A percentile compares a stretch with the other conserved stretches of the same genome.
Conservation (phyloP, 2,888 invertebrate species). For the Bruchidius siliquastri region DNA sequence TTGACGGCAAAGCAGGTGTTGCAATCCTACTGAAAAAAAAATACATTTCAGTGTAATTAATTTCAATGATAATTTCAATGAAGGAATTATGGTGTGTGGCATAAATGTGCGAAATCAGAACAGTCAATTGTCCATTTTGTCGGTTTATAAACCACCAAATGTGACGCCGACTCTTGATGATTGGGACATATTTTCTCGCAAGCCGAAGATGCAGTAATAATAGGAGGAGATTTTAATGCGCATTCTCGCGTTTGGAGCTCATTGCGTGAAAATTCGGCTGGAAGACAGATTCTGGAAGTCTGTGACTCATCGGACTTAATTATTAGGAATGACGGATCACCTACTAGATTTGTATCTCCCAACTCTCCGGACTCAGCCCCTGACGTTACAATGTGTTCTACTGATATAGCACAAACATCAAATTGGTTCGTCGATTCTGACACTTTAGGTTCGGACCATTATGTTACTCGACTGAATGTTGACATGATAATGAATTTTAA, state of each 20-base stretch:
- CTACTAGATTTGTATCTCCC: not conserved
- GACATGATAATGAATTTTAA: too few species aligned
- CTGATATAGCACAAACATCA: not conserved
- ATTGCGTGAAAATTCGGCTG: not conserved
- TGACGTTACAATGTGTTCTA: not conserved
- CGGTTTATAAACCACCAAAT: conserved; percentile 1
- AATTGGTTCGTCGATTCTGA: not conserved
- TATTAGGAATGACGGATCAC: not conserved
- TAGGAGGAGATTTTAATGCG: conserved; percentile 2
- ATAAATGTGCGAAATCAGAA: not conserved
- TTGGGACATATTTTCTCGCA: not conserved
- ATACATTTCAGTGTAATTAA: not conserved
- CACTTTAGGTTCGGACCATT: not conserved
- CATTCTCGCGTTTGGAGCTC: not conserved
- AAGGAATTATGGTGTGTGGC: not conserved
- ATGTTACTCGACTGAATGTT: not conserved
- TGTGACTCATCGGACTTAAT: not conserved
- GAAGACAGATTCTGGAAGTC: not conserved
- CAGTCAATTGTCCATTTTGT: not conserved
- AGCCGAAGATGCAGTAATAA: not conserved
- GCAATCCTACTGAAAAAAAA: not conserved
- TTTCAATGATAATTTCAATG: conserved; percentile 1
- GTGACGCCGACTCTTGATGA: not conserved
- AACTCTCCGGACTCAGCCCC: not conserved
- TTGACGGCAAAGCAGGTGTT: not conserved